Evolutionary conservation across 1,140 invertebrate species (phyloP).

Genomic region (Lasioglossum albipes): DNA sequence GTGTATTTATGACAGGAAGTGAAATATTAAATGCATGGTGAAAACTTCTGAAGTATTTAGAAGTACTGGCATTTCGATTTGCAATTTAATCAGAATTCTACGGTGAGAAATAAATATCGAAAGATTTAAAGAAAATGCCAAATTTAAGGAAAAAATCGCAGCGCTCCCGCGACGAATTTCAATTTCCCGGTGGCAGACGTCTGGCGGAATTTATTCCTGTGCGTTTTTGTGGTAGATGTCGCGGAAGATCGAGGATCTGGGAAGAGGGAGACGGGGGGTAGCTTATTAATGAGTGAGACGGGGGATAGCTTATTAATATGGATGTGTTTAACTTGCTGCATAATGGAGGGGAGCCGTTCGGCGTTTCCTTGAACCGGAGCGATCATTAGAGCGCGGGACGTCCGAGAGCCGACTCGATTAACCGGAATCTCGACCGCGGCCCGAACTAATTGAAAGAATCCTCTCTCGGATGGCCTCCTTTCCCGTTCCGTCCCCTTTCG

Average conservation of each 20-base stretch:
- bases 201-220: constrained; percentile 12
- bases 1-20: too few relatives aligned
- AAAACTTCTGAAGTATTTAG: too few relatives aligned
- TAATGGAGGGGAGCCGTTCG: constrained; percentile 56
- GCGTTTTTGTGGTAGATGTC: constrained; percentile 3
- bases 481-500: neutral
- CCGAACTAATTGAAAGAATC: constrained; percentile 61
- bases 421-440: constrained; percentile 48
- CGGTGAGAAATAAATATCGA: too few relatives aligned
- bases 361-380: constrained; percentile 19
- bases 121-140: too few relatives aligned
- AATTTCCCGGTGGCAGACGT: too few relatives aligned
- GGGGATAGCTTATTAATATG: constrained; percentile 62
- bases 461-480: constrained; percentile 14
- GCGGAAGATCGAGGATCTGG: constrained; percentile 7
- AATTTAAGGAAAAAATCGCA: too few relatives aligned
- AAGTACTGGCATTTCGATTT: too few relatives aligned
- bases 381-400: constrained; percentile 21
- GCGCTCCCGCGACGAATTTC: neutral
- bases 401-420: constrained; percentile 43
- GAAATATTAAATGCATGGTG: too few relatives aligned
- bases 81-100: too few relatives aligned
- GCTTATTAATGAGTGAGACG: constrained; percentile 67
- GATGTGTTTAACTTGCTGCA: constrained; percentile 62
- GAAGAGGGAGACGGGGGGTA: too few relatives aligned